Conservation (phyloP, 1,140 invertebrate genomes). For the Asobara japonica region DNA sequence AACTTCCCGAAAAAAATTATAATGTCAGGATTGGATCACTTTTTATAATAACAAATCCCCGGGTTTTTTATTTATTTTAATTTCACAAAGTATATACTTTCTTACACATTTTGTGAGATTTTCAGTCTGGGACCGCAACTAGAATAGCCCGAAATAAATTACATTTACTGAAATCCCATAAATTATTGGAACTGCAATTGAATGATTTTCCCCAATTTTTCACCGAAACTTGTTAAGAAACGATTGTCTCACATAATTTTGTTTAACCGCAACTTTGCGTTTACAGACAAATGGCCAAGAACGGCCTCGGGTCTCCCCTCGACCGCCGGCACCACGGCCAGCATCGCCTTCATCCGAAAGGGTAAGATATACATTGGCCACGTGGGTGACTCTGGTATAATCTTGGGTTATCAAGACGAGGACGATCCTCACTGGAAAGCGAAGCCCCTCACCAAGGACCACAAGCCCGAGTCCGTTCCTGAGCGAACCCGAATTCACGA, state of each 20-base stretch:
- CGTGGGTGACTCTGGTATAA: slow-evolving; percentile 96
- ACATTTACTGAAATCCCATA: too few relatives aligned
- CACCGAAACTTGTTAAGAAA: neutral
- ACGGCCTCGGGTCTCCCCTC: slow-evolving; percentile 92
- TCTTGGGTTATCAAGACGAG: slow-evolving; percentile 84
- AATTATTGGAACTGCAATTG: too few relatives aligned
- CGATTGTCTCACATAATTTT: neutral
- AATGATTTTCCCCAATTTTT: too few relatives aligned
- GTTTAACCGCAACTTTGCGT: too few relatives aligned
- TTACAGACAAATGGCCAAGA: slow-evolving; percentile 90
- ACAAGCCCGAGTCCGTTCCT: slow-evolving; percentile 91
- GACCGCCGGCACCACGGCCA: slow-evolving; percentile 96
- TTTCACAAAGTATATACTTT: too few relatives aligned
- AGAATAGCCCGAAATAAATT: too few relatives aligned
- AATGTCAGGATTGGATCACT: too few relatives aligned
- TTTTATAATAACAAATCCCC: too few relatives aligned
- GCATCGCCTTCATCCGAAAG: slow-evolving; percentile 91
- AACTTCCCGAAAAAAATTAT: too few relatives aligned
- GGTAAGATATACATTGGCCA: slow-evolving; percentile 97
- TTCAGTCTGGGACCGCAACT: too few relatives aligned
- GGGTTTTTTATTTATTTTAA: too few relatives aligned
- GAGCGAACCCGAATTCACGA: slow-evolving; percentile 88
- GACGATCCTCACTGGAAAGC: slow-evolving; percentile 79
- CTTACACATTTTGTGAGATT: too few relatives aligned
- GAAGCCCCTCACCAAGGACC: slow-evolving; percentile 85